A percentile compares a stretch with the other conserved stretches of the same genome.
Conservation (phyloP, 2,888 invertebrate species). For the Gari tellinella region DNA sequence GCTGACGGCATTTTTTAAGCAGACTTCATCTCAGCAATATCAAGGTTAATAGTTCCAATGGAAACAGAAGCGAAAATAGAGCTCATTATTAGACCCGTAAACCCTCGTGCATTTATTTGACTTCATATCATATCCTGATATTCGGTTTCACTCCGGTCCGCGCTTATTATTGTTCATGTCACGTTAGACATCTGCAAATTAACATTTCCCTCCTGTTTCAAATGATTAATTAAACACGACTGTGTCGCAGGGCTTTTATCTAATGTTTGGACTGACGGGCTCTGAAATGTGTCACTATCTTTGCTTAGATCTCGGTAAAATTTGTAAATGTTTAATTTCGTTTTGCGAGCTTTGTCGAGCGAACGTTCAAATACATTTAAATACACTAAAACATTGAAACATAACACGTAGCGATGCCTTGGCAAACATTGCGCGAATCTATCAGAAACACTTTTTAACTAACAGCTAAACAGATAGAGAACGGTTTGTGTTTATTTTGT, state of each 20-base stretch:
- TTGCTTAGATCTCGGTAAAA: conserved; percentile 54
- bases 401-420: background rate
- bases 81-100: too few species aligned
- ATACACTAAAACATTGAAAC: background rate
- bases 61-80: too few species aligned
- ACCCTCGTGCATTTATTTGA: too few species aligned
- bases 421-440: conserved; percentile 1
- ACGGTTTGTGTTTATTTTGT: conserved; percentile 21
- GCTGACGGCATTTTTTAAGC: too few species aligned
- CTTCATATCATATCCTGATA: too few species aligned
- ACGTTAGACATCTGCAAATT: too few species aligned
- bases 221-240: conserved; percentile 41
- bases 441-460: conserved; percentile 18
- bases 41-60: too few species aligned
- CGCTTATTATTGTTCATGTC: too few species aligned
- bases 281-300: conserved; percentile 46
- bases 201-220: conserved; percentile 24
- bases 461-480: conserved; percentile 36
- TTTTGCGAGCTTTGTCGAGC: background rate
- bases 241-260: conserved; percentile 38
- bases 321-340: background rate
- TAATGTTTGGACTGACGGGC: conserved; percentile 38
- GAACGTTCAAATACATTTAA: background rate
- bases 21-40: too few species aligned
- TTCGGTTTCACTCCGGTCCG: too few species aligned